Percentiles rank a stretch among this genome's conserved stretches.
Conservation (phyloP, 1,140 invertebrate genomes). For the Zaprionus taronus region DNA sequence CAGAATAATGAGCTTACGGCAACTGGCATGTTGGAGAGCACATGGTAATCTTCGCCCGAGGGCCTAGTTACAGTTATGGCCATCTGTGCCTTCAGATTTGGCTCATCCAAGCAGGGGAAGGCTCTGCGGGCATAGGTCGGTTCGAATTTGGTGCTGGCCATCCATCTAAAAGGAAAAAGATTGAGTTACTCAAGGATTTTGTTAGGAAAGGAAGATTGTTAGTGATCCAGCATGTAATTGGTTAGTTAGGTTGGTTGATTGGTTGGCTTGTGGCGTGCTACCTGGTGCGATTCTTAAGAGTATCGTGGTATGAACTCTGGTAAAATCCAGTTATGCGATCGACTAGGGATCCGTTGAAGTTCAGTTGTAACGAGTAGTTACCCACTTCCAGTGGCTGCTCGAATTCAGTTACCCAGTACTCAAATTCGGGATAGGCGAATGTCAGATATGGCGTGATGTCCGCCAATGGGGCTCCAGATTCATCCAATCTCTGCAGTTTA, state of each 20-base stretch:
- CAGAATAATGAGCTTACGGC: constrained; percentile 30
- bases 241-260: constrained; percentile 30
- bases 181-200: not conserved
- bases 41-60: constrained; percentile 87
- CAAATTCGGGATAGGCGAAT: constrained; percentile 86
- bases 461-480: constrained; percentile 53
- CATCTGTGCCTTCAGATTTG: constrained; percentile 95
- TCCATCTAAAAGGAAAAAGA: constrained; percentile 86
- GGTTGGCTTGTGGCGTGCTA: constrained; percentile 68
- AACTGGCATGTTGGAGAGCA: constrained; percentile 92
- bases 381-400: constrained; percentile 86
- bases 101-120: constrained; percentile 98
- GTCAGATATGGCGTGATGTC: constrained; percentile 79
- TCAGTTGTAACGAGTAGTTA: constrained; percentile 87
- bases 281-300: constrained; percentile 86
- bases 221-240: not conserved
- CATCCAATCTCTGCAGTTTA: constrained; percentile 59
- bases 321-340: constrained; percentile 92
- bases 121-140: constrained; percentile 95
- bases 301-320: constrained; percentile 89
- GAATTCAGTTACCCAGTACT: constrained; percentile 88
- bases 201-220: not conserved
- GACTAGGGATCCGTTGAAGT: constrained; percentile 89
- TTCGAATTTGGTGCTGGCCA: constrained; percentile 96
- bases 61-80: constrained; percentile 91